Conservation (phyloP, 2,888 invertebrate species). For the Stegophylla sp. region DNA sequence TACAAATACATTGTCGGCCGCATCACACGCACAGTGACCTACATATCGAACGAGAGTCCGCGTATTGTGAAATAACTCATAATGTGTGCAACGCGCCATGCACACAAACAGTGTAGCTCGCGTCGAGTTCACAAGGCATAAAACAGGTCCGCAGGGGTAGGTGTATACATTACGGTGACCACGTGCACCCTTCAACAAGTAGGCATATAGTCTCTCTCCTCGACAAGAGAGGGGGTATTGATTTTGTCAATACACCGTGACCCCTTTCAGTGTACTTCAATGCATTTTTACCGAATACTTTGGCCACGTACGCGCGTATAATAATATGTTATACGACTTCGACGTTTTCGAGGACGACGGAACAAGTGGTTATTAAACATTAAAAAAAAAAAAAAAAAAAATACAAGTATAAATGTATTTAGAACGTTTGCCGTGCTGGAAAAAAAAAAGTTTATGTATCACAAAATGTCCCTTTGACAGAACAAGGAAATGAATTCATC, state of each 20-base stretch:
- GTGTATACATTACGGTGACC: constrained; percentile 40
- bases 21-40: constrained; percentile 35
- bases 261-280: constrained; percentile 47
- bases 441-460: no score
- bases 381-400: neutral
- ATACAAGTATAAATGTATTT: no score
- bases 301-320: neutral
- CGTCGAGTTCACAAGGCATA: constrained; percentile 27
- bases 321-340: neutral
- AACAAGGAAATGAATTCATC: no score
- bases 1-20: no score
- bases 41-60: constrained; percentile 46
- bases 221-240: constrained; percentile 45
- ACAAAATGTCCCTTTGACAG: no score
- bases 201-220: constrained; percentile 18
- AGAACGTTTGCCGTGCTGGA: no score
- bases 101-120: constrained; percentile 10
- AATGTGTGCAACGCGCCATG: constrained; percentile 19
- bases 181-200: constrained; percentile 57
- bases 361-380: constrained; percentile 10
- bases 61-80: constrained; percentile 49
- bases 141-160: constrained; percentile 1
- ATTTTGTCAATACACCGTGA: constrained; percentile 52
- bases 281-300: constrained; percentile 52
- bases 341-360: neutral